phyloP scores from a whole-genome alignment of 2,888 invertebrate species.

The Oligia latruncula region DNA sequence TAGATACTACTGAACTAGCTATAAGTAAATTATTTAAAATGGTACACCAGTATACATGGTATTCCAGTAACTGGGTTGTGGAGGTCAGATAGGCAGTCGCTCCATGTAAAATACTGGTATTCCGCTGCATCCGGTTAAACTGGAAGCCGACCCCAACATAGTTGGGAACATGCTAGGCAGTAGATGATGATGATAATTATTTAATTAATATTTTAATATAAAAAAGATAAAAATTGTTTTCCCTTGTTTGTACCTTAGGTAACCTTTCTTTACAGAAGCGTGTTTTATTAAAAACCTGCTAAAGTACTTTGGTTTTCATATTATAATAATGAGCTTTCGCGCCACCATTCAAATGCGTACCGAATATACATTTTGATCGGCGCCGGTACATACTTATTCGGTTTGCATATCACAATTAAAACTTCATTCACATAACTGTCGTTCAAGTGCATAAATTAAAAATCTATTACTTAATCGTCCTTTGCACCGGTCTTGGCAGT shows the following conservation, averaged over 20 bases:
- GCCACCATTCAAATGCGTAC: not conserved
- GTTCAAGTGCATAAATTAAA: constrained; percentile 44
- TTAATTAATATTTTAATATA: not conserved
- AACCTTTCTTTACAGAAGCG: not conserved
- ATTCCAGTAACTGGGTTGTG: not conserved
- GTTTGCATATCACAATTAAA: constrained; percentile 32
- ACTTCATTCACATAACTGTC: constrained; percentile 34
- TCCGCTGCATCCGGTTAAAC: not conserved
- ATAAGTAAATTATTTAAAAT: constrained; percentile 4
- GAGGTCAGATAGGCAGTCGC: not conserved
- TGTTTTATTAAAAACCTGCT: not conserved
- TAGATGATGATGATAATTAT: too few species aligned
- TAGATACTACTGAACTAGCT: not conserved
- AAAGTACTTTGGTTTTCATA: not conserved
- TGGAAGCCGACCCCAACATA: not conserved
- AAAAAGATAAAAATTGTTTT: not conserved
- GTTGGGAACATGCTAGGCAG: not conserved
- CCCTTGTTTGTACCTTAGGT: not conserved
- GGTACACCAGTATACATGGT: not conserved
- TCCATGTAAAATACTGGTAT: not conserved
- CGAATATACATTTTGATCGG: not conserved
- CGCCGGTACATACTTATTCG: not conserved
- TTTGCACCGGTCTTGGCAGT: constrained; percentile 82
- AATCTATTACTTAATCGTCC: constrained; percentile 59
- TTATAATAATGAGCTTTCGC: not conserved